phyloP scores from a whole-genome alignment of 1,140 invertebrate species.

The Centruroides vittatus region DNA sequence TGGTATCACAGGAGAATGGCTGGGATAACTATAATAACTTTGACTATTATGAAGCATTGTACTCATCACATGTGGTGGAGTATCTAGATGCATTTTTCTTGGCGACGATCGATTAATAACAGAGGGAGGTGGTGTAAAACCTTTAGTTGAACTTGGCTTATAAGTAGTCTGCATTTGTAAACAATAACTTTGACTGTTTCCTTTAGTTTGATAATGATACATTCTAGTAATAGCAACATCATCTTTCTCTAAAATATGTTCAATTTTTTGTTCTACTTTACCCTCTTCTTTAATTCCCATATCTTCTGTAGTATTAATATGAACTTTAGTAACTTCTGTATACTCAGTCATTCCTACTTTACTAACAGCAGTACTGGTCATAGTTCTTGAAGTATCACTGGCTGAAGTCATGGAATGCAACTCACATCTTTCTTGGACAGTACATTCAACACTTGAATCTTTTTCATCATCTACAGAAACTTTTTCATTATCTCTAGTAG shows the following conservation, averaged over 20 bases:
- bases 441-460: too few species aligned
- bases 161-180: conserved; percentile 17
- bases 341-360: conserved; percentile 11
- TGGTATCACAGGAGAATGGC: not conserved
- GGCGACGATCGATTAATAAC: not conserved
- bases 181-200: conserved; percentile 14
- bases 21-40: conserved; percentile 3
- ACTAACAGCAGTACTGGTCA: not conserved
- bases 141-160: conserved; percentile 5
- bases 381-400: not conserved
- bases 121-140: not conserved
- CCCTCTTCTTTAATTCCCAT: conserved; percentile 10
- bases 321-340: conserved; percentile 17
- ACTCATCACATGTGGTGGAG: not conserved
- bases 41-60: not conserved
- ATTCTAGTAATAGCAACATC: conserved; percentile 16
- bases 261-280: conserved; percentile 15
- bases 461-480: too few species aligned
- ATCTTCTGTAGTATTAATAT: conserved; percentile 14
- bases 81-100: too few species aligned
- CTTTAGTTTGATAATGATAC: conserved; percentile 17
- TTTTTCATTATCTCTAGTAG: too few species aligned
- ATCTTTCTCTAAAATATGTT: conserved; percentile 13
- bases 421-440: not conserved
- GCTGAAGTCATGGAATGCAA: not conserved